Conservation (phyloP, 2,888 invertebrate genomes). For the Malacosoma neustria region DNA sequence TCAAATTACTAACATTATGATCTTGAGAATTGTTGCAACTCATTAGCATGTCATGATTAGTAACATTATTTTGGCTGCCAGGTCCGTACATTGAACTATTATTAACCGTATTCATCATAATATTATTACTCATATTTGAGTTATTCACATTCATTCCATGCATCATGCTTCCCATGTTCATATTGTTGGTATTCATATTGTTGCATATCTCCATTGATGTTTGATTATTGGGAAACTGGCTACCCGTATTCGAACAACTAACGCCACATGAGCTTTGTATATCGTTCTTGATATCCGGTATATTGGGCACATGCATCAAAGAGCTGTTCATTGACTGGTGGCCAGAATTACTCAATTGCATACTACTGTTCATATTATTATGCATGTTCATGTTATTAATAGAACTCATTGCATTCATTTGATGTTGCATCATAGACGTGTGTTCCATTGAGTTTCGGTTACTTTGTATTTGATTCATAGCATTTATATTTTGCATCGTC, state of each 20-base stretch:
- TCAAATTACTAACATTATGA: slow-evolving; percentile 48
- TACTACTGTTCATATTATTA: slow-evolving; percentile 44
- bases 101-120: slow-evolving; percentile 55
- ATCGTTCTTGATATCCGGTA: slow-evolving; percentile 66
- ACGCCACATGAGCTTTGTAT: slow-evolving; percentile 62
- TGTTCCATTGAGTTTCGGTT: slow-evolving; percentile 59
- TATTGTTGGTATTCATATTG: slow-evolving; percentile 47
- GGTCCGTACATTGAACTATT: slow-evolving; percentile 47
- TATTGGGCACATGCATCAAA: slow-evolving; percentile 60
- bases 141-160: slow-evolving; percentile 56
- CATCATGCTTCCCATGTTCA: slow-evolving; percentile 55
- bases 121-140: slow-evolving; percentile 47
- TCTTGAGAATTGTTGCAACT: slow-evolving; percentile 54
- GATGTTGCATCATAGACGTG: slow-evolving; percentile 59
- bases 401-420: slow-evolving; percentile 47
- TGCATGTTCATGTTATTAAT: slow-evolving; percentile 62
- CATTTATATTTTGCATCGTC: slow-evolving; percentile 53
- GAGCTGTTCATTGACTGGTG: slow-evolving; percentile 55
- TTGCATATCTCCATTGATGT: slow-evolving; percentile 56
- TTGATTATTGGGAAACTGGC: slow-evolving; percentile 51
- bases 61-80: slow-evolving; percentile 41
- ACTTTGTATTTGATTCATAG: slow-evolving; percentile 58
- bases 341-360: slow-evolving; percentile 53
- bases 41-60: slow-evolving; percentile 59
- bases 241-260: slow-evolving; percentile 50